Percentiles rank a stretch among this genome's conserved stretches.
phyloP scores from a whole-genome alignment of 2,113 vertebrate species.

The Arvicanthis niloticus region DNA sequence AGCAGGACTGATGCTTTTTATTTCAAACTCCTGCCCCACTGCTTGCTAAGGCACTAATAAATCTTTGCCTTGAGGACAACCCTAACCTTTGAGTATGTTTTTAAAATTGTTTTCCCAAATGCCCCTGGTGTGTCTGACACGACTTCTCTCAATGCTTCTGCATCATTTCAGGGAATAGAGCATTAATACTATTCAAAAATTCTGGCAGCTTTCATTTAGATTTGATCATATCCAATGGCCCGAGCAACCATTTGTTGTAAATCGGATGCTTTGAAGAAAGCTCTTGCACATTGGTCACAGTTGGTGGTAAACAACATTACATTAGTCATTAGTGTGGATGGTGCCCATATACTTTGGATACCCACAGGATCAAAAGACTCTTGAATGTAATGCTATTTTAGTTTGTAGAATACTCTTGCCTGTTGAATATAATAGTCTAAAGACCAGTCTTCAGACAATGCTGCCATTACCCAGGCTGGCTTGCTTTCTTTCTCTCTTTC shows the following conservation, averaged over 20 bases:
- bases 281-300: neutral
- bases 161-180: neutral
- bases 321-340: neutral
- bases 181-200: neutral
- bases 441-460: neutral
- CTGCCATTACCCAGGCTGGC: neutral
- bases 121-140: neutral
- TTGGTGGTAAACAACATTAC: neutral
- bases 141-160: neutral
- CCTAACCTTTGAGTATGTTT: neutral
- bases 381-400: neutral
- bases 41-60: neutral
- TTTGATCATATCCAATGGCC: neutral
- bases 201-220: neutral
- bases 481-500: too few relatives aligned
- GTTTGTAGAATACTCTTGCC: neutral
- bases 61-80: neutral
- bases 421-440: neutral
- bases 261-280: neutral
- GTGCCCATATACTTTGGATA: neutral
- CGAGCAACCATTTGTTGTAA: neutral
- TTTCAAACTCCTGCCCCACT: neutral
- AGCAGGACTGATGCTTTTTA: neutral
- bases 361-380: neutral
- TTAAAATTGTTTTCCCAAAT: neutral